phyloP scores from a whole-genome alignment of 2,888 invertebrate species.

The Patella pellucida region DNA sequence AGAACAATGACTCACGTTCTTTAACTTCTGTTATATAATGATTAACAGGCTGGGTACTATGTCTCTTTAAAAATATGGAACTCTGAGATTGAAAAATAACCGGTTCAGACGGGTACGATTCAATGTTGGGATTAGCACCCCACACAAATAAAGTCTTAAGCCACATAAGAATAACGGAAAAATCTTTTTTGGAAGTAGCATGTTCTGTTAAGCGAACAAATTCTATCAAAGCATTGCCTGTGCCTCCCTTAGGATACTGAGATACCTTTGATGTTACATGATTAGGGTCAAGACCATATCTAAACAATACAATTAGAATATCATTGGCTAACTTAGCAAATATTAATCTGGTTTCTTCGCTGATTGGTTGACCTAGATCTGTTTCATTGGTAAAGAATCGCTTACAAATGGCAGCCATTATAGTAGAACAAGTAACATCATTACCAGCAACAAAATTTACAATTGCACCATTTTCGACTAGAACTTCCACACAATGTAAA shows the following conservation, averaged over 20 bases:
- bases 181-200: conserved; percentile 78
- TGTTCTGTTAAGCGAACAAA: conserved; percentile 78
- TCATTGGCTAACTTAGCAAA: conserved; percentile 78
- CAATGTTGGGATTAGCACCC: conserved; percentile 82
- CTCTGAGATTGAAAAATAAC: conserved; percentile 74
- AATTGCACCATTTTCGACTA: conserved; percentile 81
- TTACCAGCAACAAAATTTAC: conserved; percentile 78
- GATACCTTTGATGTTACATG: conserved; percentile 75
- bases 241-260: conserved; percentile 55
- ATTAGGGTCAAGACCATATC: conserved; percentile 79
- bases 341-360: conserved; percentile 13
- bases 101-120: conserved; percentile 74
- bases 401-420: conserved; percentile 51
- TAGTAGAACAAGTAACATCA: conserved; percentile 78
- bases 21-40: conserved; percentile 76
- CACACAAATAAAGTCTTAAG: conserved; percentile 81
- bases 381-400: conserved; percentile 39
- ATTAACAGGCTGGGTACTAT: conserved; percentile 73
- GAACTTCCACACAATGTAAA: conserved; percentile 79
- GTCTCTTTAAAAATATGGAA: conserved; percentile 74
- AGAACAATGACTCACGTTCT: conserved; percentile 74
- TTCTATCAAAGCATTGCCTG: conserved; percentile 78
- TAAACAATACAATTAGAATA: conserved; percentile 77
- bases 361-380: background rate
- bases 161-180: conserved; percentile 80